These are phyloP conservation scores for Oscheius myriophilus DNA, from an alignment of 2,888 invertebrate genomes.

Conservation along the genomic window DNA sequence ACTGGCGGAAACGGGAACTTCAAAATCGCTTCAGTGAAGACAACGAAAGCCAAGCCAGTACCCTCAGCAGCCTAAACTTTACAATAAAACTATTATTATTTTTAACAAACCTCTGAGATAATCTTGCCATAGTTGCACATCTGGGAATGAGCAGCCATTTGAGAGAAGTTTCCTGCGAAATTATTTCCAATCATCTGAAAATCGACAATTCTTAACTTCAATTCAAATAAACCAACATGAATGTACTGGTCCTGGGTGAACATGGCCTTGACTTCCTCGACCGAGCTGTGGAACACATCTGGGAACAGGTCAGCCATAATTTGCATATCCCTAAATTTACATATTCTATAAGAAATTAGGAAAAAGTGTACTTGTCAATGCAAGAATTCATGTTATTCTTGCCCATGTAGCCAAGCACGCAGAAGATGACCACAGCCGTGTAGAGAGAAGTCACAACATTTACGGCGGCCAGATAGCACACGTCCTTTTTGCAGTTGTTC, in stretches of 20 bases:
- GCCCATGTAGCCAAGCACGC: constrained; percentile 95
- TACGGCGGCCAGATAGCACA: constrained; percentile 85
- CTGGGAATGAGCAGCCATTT: constrained; percentile 46
- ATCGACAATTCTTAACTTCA: not conserved
- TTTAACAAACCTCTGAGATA: constrained; percentile 55
- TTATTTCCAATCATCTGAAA: constrained; percentile 37
- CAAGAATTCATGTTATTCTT: constrained; percentile 87
- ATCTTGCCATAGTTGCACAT: constrained; percentile 59
- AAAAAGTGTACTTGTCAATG: constrained; percentile 77
- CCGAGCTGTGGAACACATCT: constrained; percentile 37
- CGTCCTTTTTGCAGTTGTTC: constrained; percentile 92
- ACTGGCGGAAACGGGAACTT: constrained; percentile 91
- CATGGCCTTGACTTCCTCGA: constrained; percentile 44
- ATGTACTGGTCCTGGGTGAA: constrained; percentile 53
- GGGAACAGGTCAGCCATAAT: constrained; percentile 50
- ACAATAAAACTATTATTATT: not conserved
- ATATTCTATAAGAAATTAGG: not conserved
- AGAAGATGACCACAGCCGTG: constrained; percentile 92
- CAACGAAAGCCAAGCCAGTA: constrained; percentile 92
- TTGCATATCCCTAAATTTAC: constrained; percentile 10
- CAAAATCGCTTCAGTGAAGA: constrained; percentile 95
- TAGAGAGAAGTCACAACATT: constrained; percentile 84
- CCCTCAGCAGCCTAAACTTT: constrained; percentile 87
- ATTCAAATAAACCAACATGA: constrained; percentile 27
- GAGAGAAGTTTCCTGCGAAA: constrained; percentile 45